phyloP scores from a whole-genome alignment of 2,888 invertebrate genomes.

The Mantis religiosa region DNA sequence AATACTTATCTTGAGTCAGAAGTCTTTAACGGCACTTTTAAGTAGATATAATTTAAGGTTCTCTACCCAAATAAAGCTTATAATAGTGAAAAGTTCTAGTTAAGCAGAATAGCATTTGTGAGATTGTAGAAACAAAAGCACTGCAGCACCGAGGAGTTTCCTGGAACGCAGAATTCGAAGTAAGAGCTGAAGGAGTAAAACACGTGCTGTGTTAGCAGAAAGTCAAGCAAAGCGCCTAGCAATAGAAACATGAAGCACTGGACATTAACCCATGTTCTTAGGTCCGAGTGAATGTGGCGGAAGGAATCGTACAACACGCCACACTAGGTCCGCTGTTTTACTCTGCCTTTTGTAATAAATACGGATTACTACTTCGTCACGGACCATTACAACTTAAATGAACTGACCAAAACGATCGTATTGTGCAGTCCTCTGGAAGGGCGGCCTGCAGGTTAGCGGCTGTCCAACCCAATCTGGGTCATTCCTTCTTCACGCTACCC shows the following conservation, averaged over 20 bases:
- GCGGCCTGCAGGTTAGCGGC: not conserved
- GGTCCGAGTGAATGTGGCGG: not conserved
- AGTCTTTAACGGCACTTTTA: too few relatives aligned
- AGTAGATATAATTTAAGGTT: too few relatives aligned
- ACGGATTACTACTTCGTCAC: slow-evolving; percentile 11
- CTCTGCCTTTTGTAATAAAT: not conserved
- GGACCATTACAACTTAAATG: slow-evolving; percentile 10
- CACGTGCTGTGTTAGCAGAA: too few relatives aligned
- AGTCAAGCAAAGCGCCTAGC: not conserved
- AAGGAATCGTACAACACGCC: not conserved
- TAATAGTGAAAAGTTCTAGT: too few relatives aligned
- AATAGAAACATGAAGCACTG: not conserved
- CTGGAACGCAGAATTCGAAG: too few relatives aligned
- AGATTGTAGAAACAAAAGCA: too few relatives aligned
- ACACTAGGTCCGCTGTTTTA: not conserved
- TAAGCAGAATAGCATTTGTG: too few relatives aligned
- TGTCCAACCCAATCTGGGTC: not conserved
- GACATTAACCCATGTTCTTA: not conserved
- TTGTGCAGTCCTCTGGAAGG: not conserved
- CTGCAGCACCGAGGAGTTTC: too few relatives aligned
- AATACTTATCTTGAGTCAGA: too few relatives aligned
- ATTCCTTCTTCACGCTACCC: not conserved
- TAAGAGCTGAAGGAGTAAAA: too few relatives aligned
- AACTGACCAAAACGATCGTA: slow-evolving; percentile 1
- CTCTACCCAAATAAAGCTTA: too few relatives aligned